phyloP scores from a whole-genome alignment of 2,888 invertebrate genomes.

The Epistrophe grossulariae region DNA sequence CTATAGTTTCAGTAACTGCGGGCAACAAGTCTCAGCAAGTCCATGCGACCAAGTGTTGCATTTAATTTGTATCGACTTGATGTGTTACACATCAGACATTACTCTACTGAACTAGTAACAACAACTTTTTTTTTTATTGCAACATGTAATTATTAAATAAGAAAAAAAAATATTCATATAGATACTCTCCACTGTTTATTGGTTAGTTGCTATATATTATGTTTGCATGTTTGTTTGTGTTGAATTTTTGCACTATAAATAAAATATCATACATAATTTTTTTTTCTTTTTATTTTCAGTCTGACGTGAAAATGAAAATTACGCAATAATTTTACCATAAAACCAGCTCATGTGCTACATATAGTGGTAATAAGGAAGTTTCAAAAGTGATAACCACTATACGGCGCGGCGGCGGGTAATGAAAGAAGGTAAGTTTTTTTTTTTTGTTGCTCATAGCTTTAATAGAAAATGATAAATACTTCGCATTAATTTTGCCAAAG shows the following conservation, averaged over 20 bases:
- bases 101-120: slow-evolving; percentile 70
- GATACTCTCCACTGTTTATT: not conserved
- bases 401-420: slow-evolving; percentile 33
- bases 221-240: slow-evolving; percentile 17
- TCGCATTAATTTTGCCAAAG: slow-evolving; percentile 15
- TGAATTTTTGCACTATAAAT: slow-evolving; percentile 34
- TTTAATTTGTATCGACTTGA: slow-evolving; percentile 16
- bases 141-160: slow-evolving; percentile 64
- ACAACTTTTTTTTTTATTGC: slow-evolving; percentile 47
- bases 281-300: slow-evolving; percentile 4
- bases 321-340: slow-evolving; percentile 50
- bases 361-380: slow-evolving; percentile 71
- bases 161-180: not conserved
- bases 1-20: too few species aligned
- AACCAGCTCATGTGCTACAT: slow-evolving; percentile 73
- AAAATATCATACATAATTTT: slow-evolving; percentile 31
- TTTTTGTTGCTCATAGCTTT: not conserved
- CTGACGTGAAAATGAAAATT: slow-evolving; percentile 64
- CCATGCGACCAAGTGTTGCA: not conserved
- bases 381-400: slow-evolving; percentile 38
- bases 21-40: too few species aligned
- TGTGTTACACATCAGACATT: slow-evolving; percentile 50
- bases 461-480: slow-evolving; percentile 23
- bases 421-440: slow-evolving; percentile 28
- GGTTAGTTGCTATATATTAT: not conserved